Evolutionary conservation across 2,113 vertebrate genomes (phyloP).

Genomic region (Ceuthmochares aereus): DNA sequence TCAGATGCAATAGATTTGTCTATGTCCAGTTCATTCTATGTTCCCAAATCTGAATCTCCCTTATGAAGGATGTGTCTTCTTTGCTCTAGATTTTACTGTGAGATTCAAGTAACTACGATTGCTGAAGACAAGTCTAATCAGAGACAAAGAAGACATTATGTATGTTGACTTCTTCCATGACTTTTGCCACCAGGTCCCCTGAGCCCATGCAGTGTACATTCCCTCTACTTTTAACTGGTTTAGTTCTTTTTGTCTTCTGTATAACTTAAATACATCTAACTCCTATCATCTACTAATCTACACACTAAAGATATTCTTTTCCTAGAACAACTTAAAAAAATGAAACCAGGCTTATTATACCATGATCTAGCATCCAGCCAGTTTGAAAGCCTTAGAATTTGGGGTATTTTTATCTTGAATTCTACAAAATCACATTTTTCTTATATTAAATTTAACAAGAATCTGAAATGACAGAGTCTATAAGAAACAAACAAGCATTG

Average conservation of each 20-base stretch:
- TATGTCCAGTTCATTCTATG: not conserved
- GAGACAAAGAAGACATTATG: not conserved
- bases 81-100: not conserved
- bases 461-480: not conserved
- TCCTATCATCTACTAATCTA: not conserved
- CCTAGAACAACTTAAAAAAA: not conserved
- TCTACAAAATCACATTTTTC: not conserved
- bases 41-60: not conserved
- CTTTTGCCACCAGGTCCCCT: not conserved
- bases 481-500: not conserved
- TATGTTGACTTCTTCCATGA: not conserved
- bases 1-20: not conserved
- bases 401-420: not conserved
- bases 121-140: not conserved
- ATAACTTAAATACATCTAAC: not conserved
- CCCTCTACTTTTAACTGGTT: not conserved
- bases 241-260: not conserved
- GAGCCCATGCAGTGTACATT: not conserved
- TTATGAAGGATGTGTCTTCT: not conserved
- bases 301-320: not conserved
- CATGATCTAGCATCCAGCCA: not conserved
- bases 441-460: not conserved
- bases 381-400: not conserved
- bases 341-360: not conserved
- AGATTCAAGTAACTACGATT: not conserved